Evolutionary conservation across 2,888 invertebrate species (phyloP), one percentile per base, ranked within the genome.

Genomic region (Drosophila vallismaia): DNA sequence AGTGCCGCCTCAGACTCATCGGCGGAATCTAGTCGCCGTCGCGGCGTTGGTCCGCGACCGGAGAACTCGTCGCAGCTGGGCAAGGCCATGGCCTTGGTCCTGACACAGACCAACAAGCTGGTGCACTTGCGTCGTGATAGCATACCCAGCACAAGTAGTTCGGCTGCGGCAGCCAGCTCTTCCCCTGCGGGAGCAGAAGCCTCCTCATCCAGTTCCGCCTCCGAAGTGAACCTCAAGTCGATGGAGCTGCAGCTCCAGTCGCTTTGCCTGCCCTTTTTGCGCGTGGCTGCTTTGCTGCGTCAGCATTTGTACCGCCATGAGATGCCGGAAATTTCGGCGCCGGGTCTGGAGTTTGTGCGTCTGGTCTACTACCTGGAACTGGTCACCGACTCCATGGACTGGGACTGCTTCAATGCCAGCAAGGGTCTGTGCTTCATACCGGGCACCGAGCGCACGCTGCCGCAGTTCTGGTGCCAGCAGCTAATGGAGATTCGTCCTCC

Each of bases 241-340:
- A 90, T 92, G 90, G 92, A 92, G 71, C 83, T 89, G 66, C 92
- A 95, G 93, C 93, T 98, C 59, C 96, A 97, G 91, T 94, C 95
- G 74, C 92, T 96, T 66, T 95, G 97, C 86, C 92, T 98, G 71
- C 97, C 97, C 14, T 98, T 96, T 92, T 92, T 98, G 74, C 94
- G 98, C 48, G 93, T 97, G 52, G 96, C 97, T 2, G 94, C 97
- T 0, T 92, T 98, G 6, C 92, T 98, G 53, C 94, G 95, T 52
- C 95, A 95, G 90, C 97, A 98, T 92, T 93, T 96, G 74, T 96
- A 96, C 91, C 95, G 96, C 71, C 94, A 94, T 85, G 94, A 94
- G 49, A 92, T 97, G 89, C 96, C 96, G 0, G 94, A 94, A 77
- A 93, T 95, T 52, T 91, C 93, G 46, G 92, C 93, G 3, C 92